These are phyloP conservation scores for Crotalus tigris DNA, from an alignment of 2,113 vertebrate species.

Conservation along the genomic window DNA sequence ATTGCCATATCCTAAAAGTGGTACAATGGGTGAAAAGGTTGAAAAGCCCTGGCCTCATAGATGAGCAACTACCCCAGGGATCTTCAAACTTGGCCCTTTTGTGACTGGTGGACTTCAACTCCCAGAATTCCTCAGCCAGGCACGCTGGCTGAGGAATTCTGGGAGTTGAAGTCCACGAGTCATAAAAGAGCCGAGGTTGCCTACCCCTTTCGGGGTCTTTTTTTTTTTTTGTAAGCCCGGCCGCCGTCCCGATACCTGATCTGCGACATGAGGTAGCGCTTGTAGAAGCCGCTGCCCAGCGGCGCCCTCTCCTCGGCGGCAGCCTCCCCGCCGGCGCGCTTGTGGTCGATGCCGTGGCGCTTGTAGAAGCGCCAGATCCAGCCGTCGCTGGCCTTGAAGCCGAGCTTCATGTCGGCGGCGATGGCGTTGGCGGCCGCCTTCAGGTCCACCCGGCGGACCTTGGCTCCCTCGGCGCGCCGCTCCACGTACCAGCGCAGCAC, in stretches of 20 bases:
- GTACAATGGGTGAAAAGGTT: no score
- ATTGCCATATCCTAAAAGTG: no score
- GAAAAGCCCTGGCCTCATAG: no score
- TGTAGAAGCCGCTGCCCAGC: not conserved
- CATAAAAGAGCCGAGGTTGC: no score
- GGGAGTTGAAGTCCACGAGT: no score
- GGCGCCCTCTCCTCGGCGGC: not conserved
- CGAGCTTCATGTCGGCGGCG: not conserved
- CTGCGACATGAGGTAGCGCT: not conserved
- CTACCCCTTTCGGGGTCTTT: no score
- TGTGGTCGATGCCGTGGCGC: not conserved
- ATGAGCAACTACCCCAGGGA: no score
- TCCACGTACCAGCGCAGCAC: not conserved
- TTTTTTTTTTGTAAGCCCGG: no score
- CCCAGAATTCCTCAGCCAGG: no score
- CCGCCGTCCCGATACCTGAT: not conserved
- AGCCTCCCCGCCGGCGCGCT: not conserved
- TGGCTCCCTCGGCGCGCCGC: not conserved
- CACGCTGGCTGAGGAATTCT: no score
- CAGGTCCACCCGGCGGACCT: not conserved
- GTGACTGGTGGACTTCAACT: no score
- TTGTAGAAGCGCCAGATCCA: not conserved
- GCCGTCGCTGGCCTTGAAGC: not conserved
- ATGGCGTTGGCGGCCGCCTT: not conserved
- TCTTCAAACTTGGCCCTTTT: no score